phyloP scores from a whole-genome alignment of 2,797 vertebrate species.

The Macrochelys suwanniensis region DNA sequence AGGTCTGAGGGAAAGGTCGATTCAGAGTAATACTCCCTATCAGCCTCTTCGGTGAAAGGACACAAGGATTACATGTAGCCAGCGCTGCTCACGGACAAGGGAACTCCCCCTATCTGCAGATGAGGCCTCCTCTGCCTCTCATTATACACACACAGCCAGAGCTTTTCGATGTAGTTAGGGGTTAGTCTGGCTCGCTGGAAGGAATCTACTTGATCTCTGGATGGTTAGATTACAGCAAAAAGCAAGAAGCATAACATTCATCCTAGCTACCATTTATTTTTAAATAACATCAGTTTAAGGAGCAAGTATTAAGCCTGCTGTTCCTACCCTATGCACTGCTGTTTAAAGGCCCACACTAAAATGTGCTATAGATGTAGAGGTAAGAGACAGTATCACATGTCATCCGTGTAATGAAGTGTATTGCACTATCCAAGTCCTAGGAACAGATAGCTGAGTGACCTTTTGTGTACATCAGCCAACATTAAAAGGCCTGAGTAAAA shows the following conservation, averaged over 20 bases:
- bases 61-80: conserved; percentile 60
- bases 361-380: not conserved
- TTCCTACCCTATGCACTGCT: not conserved
- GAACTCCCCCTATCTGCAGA: conserved; percentile 78
- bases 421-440: not conserved
- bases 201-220: not conserved
- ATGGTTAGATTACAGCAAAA: not conserved
- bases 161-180: not conserved
- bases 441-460: not conserved
- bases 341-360: not conserved
- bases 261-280: not conserved
- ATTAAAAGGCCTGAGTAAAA: not conserved
- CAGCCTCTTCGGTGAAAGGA: conserved; percentile 50
- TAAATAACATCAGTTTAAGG: not conserved
- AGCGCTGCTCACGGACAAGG: conserved; percentile 52
- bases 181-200: not conserved
- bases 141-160: not conserved
- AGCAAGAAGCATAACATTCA: not conserved
- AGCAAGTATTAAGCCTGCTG: conserved; percentile 21
- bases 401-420: not conserved
- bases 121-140: conserved; percentile 47
- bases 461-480: not conserved
- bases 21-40: conserved; percentile 11
- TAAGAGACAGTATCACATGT: rapidly evolving
- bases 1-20: conserved; percentile 43